Base-by-base conservation (phyloP, 2,888 invertebrate genomes). In the Adelphocoris suturalis region DNA sequence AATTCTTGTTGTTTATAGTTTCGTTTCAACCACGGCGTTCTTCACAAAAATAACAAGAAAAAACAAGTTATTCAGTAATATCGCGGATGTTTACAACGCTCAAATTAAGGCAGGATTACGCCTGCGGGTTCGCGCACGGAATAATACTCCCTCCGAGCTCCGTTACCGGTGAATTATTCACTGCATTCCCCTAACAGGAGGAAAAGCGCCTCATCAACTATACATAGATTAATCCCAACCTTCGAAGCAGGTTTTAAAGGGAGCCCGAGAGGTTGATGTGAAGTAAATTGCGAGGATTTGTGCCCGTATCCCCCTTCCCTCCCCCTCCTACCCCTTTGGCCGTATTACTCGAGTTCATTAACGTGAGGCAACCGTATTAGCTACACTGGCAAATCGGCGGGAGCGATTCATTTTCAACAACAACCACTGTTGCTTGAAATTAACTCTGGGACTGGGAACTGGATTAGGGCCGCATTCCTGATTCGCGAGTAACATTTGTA, bases 221-320 rank as follows among this genome's bases (percentile, higher is more conserved):
- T 68, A 68, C 68, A 68, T 27, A 68, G 68, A 68, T 68, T 68
- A 68, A 68, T 68, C 68, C 68, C 68, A 68, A 68, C 23, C 68
- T 23, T 68, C 68, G 68, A 23, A 23, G 68, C 68, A 68, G 68
- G 23, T 68, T 68, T 68, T 68, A 27, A 68, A 23, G 23, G 68
- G 68, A 11, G 68, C 68, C 68, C 68, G 68, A 23, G 68, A 68
- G 68, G 68, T 68, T 68, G 68, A 68, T 68, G 68, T 27, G 68
- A 68, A 23, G 19, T 68, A 23, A 68, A 68, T 68, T 68, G 68
- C 68, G 68, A 68, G 68, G 68, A 68, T 68, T 68, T 68, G 68
- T 7, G 23, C 68, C 68, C 12, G 23, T 12, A 68, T 23, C 68
- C 19, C 2, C 37, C 23, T 23, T 23, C 23, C 13, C 23, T 23